A percentile compares a stretch with the other conserved stretches of the same genome.
These are phyloP conservation scores for Neomorphus geoffroyi DNA, from an alignment of 2,797 vertebrate species.

Conservation along the genomic window DNA sequence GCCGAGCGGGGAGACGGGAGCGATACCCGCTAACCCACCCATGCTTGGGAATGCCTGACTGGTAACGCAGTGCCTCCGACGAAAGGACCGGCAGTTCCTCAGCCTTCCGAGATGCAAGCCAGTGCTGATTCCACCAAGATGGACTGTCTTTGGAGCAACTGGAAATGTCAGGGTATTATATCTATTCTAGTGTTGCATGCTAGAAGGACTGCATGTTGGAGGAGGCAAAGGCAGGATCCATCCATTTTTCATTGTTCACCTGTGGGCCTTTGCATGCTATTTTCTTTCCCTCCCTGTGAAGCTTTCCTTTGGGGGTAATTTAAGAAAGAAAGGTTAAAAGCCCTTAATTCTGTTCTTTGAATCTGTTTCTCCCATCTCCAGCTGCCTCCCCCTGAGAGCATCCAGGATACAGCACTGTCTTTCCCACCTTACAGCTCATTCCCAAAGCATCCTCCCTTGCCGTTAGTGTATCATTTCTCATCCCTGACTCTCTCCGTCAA, in stretches of 20 bases:
- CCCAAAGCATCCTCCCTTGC: conserved; percentile 20
- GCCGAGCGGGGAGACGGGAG: conserved; percentile 78
- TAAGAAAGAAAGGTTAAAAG: not conserved
- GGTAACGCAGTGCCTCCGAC: conserved; percentile 68
- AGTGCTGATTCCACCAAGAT: conserved; percentile 91
- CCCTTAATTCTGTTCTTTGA: not conserved
- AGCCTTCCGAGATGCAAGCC: conserved; percentile 90
- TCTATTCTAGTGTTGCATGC: conserved; percentile 76
- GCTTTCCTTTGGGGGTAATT: conserved; percentile 54
- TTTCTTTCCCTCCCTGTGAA: conserved; percentile 1
- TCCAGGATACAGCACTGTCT: conserved; percentile 32
- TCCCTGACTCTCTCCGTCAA: not conserved
- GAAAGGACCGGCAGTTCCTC: conserved; percentile 23
- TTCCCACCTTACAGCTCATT: conserved; percentile 16
- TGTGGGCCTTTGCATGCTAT: conserved; percentile 74
- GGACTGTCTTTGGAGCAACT: conserved; percentile 95
- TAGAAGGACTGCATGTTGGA: conserved; percentile 64
- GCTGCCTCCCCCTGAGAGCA: conserved; percentile 34
- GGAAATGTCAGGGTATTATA: conserved; percentile 96
- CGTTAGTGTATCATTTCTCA: not conserved
- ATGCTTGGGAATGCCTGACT: conserved; percentile 85
- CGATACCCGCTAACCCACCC: conserved; percentile 78
- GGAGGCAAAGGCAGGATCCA: conserved; percentile 60
- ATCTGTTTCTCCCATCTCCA: not conserved
- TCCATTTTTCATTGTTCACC: conserved; percentile 75